Evolutionary conservation across 2,797 vertebrate genomes (phyloP).

Genomic region (Spheniscus humboldti): DNA sequence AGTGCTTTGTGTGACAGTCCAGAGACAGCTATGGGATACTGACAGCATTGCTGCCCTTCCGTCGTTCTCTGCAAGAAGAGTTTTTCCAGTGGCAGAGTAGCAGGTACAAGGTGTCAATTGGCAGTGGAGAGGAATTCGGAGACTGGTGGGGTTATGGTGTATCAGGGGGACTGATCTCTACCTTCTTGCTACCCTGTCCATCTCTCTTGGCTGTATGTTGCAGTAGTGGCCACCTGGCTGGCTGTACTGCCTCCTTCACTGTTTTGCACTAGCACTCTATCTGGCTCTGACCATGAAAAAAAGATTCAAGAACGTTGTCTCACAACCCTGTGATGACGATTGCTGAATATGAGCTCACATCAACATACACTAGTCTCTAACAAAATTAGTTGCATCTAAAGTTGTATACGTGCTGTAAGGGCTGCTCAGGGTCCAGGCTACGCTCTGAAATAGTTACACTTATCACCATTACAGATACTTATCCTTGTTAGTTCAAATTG

Average conservation of each 20-base stretch:
- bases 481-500: not conserved
- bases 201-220: not conserved
- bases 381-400: not conserved
- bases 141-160: not conserved
- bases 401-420: not conserved
- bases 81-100: not conserved
- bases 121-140: not conserved
- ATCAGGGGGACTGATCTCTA: not conserved
- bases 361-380: not conserved
- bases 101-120: not conserved
- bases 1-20: not conserved
- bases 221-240: not conserved
- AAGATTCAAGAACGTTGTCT: not conserved
- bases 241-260: not conserved
- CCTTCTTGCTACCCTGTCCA: not conserved
- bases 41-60: not conserved
- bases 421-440: not conserved
- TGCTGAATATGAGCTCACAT: not conserved
- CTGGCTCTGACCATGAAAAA: not conserved
- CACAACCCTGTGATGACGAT: not conserved
- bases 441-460: not conserved
- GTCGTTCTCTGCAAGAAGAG: not conserved
- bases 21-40: not conserved
- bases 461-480: not conserved
- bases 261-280: not conserved